Conservation (phyloP, 2,888 invertebrate genomes). For the Slavum lentiscoides region DNA sequence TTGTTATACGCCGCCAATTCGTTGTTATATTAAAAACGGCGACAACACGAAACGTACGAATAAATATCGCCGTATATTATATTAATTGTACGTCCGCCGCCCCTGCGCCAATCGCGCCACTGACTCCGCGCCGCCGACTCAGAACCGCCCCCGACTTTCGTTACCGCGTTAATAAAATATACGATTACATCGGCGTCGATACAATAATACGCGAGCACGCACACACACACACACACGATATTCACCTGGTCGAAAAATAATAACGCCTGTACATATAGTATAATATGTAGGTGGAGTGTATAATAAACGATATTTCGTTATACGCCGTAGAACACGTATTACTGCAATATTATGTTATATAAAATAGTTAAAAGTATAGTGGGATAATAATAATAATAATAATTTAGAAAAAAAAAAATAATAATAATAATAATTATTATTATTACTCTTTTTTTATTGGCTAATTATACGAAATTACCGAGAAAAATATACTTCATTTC, state of each 20-base stretch:
- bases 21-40: constrained; percentile 10
- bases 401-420: too few species aligned
- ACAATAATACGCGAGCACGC: background rate
- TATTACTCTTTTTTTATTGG: too few species aligned
- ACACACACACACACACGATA: too few species aligned
- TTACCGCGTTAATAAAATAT: background rate
- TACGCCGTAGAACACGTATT: background rate
- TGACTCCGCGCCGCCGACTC: background rate
- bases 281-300: too few species aligned
- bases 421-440: too few species aligned
- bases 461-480: too few species aligned
- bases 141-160: background rate
- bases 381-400: too few species aligned
- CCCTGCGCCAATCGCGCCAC: too few species aligned
- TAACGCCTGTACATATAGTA: background rate
- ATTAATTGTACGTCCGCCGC: too few species aligned
- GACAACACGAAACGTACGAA: constrained; percentile 18
- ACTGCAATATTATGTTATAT: too few species aligned
- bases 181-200: background rate
- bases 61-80: background rate
- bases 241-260: background rate
- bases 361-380: too few species aligned
- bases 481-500: too few species aligned
- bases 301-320: background rate
- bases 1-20: background rate